These are phyloP conservation scores for Notothenia coriiceps DNA, from an alignment of 2,113 vertebrate genomes.

Conservation along the genomic window DNA sequence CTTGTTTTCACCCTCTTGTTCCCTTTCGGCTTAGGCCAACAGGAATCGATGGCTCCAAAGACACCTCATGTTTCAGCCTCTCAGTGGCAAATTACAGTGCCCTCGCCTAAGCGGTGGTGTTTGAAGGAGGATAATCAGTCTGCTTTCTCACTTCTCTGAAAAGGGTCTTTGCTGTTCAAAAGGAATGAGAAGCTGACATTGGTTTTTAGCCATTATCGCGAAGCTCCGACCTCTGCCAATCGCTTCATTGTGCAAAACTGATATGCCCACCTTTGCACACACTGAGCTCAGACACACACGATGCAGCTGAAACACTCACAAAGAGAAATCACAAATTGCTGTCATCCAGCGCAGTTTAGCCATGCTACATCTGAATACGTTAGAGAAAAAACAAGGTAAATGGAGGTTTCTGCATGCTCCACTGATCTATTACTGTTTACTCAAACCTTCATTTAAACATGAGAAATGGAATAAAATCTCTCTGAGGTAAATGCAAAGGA, in stretches of 20 bases:
- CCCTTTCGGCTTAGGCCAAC: conserved; percentile 17
- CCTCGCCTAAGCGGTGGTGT: conserved; percentile 10
- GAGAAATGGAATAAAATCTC: conserved; percentile 11
- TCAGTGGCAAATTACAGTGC: conserved; percentile 56
- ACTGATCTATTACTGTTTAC: conserved; percentile 52
- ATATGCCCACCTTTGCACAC: conserved; percentile 30
- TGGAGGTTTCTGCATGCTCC: conserved; percentile 35
- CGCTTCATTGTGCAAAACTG: conserved; percentile 4
- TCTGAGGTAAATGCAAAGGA: conserved; percentile 39
- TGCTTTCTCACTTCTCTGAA: conserved; percentile 49
- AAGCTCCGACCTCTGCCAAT: conserved; percentile 39
- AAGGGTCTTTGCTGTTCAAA: conserved; percentile 34
- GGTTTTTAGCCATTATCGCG: conserved; percentile 18
- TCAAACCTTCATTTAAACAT: conserved; percentile 43
- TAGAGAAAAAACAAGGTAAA: conserved; percentile 10
- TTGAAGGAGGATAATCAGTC: conserved; percentile 34
- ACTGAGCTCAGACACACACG: not conserved
- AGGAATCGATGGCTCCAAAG: conserved; percentile 61
- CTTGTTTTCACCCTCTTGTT: conserved; percentile 9
- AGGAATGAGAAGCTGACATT: conserved; percentile 9
- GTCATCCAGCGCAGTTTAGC: conserved; percentile 29
- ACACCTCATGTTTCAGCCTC: conserved; percentile 51
- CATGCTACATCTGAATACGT: conserved; percentile 8
- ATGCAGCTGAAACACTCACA: conserved; percentile 6
- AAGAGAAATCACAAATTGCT: conserved; percentile 31